These are phyloP conservation scores for Acropora yongei DNA, from an alignment of 64 coral and sea anemone species.

Conservation along the genomic window DNA sequence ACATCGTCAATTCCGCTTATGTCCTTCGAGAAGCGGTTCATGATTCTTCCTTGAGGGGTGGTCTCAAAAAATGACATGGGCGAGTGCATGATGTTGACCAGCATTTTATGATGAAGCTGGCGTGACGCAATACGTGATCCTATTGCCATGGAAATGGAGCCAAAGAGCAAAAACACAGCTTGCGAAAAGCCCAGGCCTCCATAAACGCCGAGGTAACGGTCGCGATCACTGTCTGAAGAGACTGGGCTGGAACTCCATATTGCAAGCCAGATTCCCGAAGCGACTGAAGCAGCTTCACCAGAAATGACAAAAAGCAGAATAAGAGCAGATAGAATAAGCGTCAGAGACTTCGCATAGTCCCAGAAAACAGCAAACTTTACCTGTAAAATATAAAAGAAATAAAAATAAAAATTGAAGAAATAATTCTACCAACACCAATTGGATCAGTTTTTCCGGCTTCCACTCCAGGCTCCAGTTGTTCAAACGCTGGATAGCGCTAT, in stretches of 20 bases:
- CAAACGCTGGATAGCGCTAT: too few relatives aligned
- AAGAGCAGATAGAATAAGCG: constrained; percentile 23
- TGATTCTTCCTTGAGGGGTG: constrained; percentile 88
- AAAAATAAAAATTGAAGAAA: neutral
- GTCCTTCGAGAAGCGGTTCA: constrained; percentile 95
- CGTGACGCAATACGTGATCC: constrained; percentile 59
- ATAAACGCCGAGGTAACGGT: constrained; percentile 70
- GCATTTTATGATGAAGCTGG: constrained; percentile 62
- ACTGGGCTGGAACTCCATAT: constrained; percentile 82
- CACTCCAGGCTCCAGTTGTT: too few relatives aligned
- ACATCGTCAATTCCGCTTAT: constrained; percentile 87
- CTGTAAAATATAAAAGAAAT: constrained; percentile 3
- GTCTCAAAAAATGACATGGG: constrained; percentile 92
- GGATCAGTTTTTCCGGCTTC: too few relatives aligned
- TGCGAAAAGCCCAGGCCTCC: constrained; percentile 73
- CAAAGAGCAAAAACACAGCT: constrained; percentile 42
- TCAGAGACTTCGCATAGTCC: constrained; percentile 64
- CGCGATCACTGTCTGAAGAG: constrained; percentile 48
- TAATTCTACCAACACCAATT: neutral
- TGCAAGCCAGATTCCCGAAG: constrained; percentile 87
- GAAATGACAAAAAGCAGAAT: constrained; percentile 44
- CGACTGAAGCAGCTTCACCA: constrained; percentile 44
- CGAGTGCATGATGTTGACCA: constrained; percentile 77
- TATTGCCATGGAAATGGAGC: constrained; percentile 22
- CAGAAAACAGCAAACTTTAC: constrained; percentile 75